phyloP scores from a whole-genome alignment of 2,888 invertebrate species.

The Calliopum simillimum region DNA sequence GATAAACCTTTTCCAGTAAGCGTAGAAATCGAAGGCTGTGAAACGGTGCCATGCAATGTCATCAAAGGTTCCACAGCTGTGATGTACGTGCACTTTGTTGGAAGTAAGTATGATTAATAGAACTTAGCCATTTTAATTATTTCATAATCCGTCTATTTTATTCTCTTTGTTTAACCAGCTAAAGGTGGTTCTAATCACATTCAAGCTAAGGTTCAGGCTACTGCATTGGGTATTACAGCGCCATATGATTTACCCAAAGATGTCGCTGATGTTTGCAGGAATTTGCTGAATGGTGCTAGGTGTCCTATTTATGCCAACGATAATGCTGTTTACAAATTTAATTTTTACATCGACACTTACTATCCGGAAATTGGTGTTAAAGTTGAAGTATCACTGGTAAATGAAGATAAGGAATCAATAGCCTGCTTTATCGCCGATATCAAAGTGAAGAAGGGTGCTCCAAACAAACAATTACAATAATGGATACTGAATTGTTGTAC shows the following conservation, averaged over 20 bases:
- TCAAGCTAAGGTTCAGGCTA: conserved; percentile 55
- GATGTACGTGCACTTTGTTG: conserved; percentile 60
- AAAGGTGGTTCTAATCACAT: conserved; percentile 42
- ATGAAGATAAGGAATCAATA: conserved; percentile 49
- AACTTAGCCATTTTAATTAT: not conserved
- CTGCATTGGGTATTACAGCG: conserved; percentile 60
- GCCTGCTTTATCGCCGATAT: conserved; percentile 57
- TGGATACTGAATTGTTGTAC: too few relatives aligned
- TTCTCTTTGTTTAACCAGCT: conserved; percentile 40
- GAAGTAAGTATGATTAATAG: conserved; percentile 47
- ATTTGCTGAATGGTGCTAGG: conserved; percentile 57
- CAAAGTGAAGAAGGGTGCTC: conserved; percentile 55
- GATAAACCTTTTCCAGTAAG: conserved; percentile 56
- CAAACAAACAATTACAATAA: conserved; percentile 15
- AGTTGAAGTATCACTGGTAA: conserved; percentile 58
- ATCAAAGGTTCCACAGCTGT: conserved; percentile 55
- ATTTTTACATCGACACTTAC: conserved; percentile 54
- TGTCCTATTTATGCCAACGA: conserved; percentile 64
- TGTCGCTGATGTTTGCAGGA: conserved; percentile 59
- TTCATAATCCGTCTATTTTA: conserved; percentile 27
- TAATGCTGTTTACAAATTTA: conserved; percentile 61
- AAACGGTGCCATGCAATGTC: conserved; percentile 57
- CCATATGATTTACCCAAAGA: conserved; percentile 62
- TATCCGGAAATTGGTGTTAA: conserved; percentile 62
- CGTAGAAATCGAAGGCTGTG: conserved; percentile 58